Percentiles rank a stretch among this genome's conserved stretches.
Evolutionary conservation across 2,797 vertebrate species (phyloP).

Genomic region (Streptopelia turtur): DNA sequence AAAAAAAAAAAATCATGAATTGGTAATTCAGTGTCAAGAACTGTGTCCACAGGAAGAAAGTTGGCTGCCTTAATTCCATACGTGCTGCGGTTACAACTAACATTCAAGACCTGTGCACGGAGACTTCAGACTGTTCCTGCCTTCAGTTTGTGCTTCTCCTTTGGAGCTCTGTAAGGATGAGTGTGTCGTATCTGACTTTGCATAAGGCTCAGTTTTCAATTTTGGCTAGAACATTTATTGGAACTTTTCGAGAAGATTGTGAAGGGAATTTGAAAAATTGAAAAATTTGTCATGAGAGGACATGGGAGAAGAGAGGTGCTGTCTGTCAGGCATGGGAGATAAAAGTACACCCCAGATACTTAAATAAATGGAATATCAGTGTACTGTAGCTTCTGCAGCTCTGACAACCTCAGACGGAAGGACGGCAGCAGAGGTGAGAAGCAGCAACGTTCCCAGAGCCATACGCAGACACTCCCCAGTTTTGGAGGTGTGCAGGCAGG

Average conservation of each 20-base stretch:
- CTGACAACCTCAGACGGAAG: rapidly evolving
- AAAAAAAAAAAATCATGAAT: not conserved
- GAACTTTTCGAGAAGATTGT: not conserved
- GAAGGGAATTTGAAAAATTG: not conserved
- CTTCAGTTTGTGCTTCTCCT: not conserved
- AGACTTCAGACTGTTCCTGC: not conserved
- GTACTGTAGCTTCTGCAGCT: not conserved
- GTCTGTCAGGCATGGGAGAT: not conserved
- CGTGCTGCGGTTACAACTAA: not conserved
- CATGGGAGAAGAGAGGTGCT: not conserved
- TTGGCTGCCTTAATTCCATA: not conserved
- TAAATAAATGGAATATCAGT: not conserved
- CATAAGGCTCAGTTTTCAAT: not conserved
- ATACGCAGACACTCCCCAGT: not conserved
- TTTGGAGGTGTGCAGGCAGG: not conserved
- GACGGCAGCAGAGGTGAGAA: not conserved
- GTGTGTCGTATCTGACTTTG: not conserved
- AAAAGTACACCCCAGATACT: not conserved
- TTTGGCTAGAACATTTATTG: not conserved
- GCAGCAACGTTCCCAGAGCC: not conserved
- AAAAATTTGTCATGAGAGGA: not conserved
- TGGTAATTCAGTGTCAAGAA: not conserved
- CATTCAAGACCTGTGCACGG: not conserved
- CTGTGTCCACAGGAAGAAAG: not conserved
- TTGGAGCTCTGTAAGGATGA: not conserved